Base-by-base conservation (phyloP, 2,797 vertebrate genomes). In the Notamacropus eugenii region DNA sequence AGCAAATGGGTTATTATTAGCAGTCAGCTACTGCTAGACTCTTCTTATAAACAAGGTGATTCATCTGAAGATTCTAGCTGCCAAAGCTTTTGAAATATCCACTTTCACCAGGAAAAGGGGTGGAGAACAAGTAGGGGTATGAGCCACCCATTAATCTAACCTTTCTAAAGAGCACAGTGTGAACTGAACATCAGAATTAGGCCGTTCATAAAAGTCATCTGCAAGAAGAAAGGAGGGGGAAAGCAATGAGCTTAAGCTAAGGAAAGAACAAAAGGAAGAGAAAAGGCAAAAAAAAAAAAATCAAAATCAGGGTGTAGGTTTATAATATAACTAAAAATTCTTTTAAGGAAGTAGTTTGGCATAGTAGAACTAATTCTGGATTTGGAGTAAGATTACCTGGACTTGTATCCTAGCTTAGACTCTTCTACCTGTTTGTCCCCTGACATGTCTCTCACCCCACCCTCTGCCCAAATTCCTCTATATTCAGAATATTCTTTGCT, bases 171-270 rank as follows among this genome's bases (percentile, higher is more conserved):
- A 97, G 27, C 2, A 28, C 2, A 4, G 3, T 74, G 6, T 95
- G 31, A 95, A 97, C 90, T 54, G 56, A 97, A 95, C 92, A 82
- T 92, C n/a, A 96, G 94, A 97, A 95, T n/a, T 40, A 67, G n/a
- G 46, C 8, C 31, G 52, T 96, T 94, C 31, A 92, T 93, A 90
- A 97, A 93, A 94, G 87, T 93, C 10, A 93, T 27, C 54, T 93
- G 9, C 40, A 96, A 96, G 92, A 97, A 90, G 24, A 28, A 97
- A 96, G 16, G 90, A 46, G 19, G 54, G 93, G 28, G 14, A 2
- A 95, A 93, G 55, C 40, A 52, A n/a, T 31, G 55, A 93, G 52
- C 54, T 95, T 58, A 94, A 96, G 94, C 9, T 55, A 82, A 40
- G 8, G 27, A 82, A 93, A 58, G 24, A 91, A 0, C 14, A 91